Base-by-base conservation (phyloP, 2,888 invertebrate species). In the Hermodice carunculata region DNA sequence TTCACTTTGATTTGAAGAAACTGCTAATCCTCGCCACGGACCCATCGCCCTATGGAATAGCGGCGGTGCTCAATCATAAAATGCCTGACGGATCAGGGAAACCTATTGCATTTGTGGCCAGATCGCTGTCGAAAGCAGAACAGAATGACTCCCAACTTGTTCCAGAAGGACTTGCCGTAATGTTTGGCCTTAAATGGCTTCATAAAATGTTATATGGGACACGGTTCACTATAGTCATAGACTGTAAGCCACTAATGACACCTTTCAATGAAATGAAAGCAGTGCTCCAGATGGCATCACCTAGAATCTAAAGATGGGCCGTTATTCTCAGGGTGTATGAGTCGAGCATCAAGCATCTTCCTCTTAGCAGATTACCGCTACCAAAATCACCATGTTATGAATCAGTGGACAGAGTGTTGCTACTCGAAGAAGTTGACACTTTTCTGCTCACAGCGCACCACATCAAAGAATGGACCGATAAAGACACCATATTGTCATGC, bases 111-210 rank as follows among this genome's bases (percentile, higher is more conserved):
- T n/a, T n/a, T n/a, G n/a, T n/a, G n/a, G n/a, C n/a, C n/a, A n/a
- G n/a, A n/a, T n/a, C n/a, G n/a, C n/a, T n/a, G n/a, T n/a, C n/a
- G n/a, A n/a, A n/a, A n/a, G n/a, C n/a, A n/a, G n/a, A n/a, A n/a
- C n/a, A n/a, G n/a, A n/a, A n/a, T n/a, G n/a, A n/a, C n/a, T n/a
- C n/a, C n/a, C 42, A 40, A 26, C 24, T 62, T 34, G 48, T 56
- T 28, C 28, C 19, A 8, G 62, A 62, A 57, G 62, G 28, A 5
- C 17, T 57, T 17, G 56, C 26, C 29, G 24, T 56, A 0, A 19
- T 62, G n/a, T 62, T 49, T 26, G 57, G 56, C 17, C 34, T 56
- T 4, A 46, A 44, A 22, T 11, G 43, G 37, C 44, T 56, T 17
- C 34, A 56, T 28, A 6, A 48, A 5, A 56, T 26, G 26, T 22